Evolutionary conservation across 2,113 vertebrate genomes (phyloP).

Genomic region (Strigops habroptila): DNA sequence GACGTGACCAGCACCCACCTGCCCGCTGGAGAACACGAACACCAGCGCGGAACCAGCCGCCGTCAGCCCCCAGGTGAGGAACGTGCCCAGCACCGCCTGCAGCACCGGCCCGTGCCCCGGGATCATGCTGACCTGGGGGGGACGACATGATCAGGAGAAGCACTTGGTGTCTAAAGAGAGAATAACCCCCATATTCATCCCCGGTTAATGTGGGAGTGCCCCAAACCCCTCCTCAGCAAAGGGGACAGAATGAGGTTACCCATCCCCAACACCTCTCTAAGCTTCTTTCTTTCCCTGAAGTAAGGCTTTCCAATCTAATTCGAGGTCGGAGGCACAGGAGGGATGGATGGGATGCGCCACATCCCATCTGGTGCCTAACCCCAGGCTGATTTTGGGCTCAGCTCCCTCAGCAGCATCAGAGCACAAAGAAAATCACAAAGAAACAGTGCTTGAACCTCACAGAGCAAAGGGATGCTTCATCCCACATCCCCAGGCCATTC

Average conservation of each 20-base stretch:
- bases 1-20: conserved; percentile 73
- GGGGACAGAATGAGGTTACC: rapidly evolving
- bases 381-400: rapidly evolving
- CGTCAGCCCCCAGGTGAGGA: conserved; percentile 92
- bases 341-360: rapidly evolving
- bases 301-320: rapidly evolving
- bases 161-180: rapidly evolving
- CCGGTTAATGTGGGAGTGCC: rapidly evolving
- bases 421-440: background rate
- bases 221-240: background rate
- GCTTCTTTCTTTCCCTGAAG: background rate
- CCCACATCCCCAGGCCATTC: background rate
- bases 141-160: rapidly evolving
- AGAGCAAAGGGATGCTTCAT: rapidly evolving
- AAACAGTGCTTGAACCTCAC: rapidly evolving
- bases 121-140: conserved; percentile 78
- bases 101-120: conserved; percentile 79
- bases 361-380: rapidly evolving
- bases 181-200: background rate
- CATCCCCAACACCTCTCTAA: rapidly evolving
- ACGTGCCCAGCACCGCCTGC: conserved; percentile 89
- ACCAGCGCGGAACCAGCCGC: conserved; percentile 90
- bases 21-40: conserved; percentile 87
- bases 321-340: background rate
- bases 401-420: too few species aligned